phyloP scores from a whole-genome alignment of 2,888 invertebrate genomes.

The Buathra laborator region DNA sequence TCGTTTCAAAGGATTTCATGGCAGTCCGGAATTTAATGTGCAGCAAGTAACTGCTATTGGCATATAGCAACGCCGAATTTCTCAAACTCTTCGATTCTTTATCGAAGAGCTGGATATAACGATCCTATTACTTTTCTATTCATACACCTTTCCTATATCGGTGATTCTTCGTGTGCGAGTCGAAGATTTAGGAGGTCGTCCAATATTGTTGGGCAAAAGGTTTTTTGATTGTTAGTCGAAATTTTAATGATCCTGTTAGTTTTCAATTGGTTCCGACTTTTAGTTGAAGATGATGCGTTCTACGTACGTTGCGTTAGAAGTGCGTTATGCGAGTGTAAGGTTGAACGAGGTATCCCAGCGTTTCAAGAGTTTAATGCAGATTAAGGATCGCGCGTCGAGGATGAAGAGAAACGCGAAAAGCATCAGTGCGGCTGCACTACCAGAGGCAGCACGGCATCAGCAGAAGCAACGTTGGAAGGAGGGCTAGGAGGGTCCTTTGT shows the following conservation, averaged over 20 bases:
- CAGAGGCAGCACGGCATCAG: neutral
- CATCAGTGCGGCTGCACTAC: conserved; percentile 52
- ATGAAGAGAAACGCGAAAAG: conserved; percentile 51
- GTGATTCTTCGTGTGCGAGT: neutral
- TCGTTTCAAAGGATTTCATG: conserved; percentile 29
- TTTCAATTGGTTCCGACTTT: neutral
- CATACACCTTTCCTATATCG: neutral
- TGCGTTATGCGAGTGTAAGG: conserved; percentile 72
- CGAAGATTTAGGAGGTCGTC: neutral
- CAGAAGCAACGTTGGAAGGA: conserved; percentile 65
- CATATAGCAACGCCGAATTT: neutral
- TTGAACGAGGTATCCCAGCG: conserved; percentile 77
- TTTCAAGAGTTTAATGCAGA: conserved; percentile 82
- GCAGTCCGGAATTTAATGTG: conserved; percentile 49
- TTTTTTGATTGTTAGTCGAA: neutral
- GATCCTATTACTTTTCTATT: conserved; percentile 4
- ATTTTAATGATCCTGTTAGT: neutral
- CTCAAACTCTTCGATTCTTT: conserved; percentile 25
- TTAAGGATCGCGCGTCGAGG: conserved; percentile 78
- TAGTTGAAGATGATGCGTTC: conserved; percentile 10
- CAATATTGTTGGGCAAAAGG: neutral
- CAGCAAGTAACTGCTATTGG: conserved; percentile 41
- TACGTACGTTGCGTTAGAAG: conserved; percentile 54
- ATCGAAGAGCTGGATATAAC: conserved; percentile 35
- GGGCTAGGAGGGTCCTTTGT: conserved; percentile 81